A percentile compares a stretch with the other conserved stretches of the same genome.
These are phyloP conservation scores for Tachypleus tridentatus DNA, from an alignment of 1,140 invertebrate genomes.

Conservation along the genomic window DNA sequence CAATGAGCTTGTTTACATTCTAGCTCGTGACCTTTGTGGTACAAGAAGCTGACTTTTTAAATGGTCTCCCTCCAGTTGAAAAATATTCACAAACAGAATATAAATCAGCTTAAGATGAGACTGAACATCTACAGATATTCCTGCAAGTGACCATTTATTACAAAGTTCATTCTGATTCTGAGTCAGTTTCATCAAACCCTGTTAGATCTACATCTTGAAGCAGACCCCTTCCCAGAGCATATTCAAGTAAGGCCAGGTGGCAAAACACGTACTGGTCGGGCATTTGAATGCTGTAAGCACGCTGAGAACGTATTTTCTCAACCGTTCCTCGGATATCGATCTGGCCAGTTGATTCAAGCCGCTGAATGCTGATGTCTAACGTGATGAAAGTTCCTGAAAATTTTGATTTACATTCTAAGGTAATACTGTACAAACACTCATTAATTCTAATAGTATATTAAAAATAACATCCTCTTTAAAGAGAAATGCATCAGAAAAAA, in stretches of 20 bases:
- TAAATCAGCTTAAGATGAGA: too few relatives aligned
- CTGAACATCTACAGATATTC: too few relatives aligned
- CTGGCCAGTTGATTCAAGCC: slow-evolving; percentile 73
- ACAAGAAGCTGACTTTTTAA: too few relatives aligned
- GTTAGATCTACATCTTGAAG: slow-evolving; percentile 30
- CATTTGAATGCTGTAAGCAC: slow-evolving; percentile 96
- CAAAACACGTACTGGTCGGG: slow-evolving; percentile 98
- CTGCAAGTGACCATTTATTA: too few relatives aligned
- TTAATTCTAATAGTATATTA: too few relatives aligned
- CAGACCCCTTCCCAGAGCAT: slow-evolving; percentile 45
- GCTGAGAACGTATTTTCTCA: slow-evolving; percentile 79
- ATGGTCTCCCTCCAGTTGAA: too few relatives aligned
- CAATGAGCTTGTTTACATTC: too few relatives aligned
- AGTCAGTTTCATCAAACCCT: slow-evolving; percentile 28
- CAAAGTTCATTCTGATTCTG: slow-evolving; percentile 13
- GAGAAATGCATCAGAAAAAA: too few relatives aligned
- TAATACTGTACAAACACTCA: slow-evolving; percentile 22
- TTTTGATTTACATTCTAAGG: not conserved
- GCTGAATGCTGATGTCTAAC: slow-evolving; percentile 85
- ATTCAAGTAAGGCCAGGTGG: slow-evolving; percentile 88
- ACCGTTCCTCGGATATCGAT: slow-evolving; percentile 86
- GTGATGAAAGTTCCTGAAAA: slow-evolving; percentile 86
- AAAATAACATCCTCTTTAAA: too few relatives aligned
- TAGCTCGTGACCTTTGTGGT: too few relatives aligned
- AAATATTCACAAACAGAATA: too few relatives aligned